Evolutionary conservation across 1,140 invertebrate species (phyloP).

Genomic region (Reticulitermes speratus): DNA sequence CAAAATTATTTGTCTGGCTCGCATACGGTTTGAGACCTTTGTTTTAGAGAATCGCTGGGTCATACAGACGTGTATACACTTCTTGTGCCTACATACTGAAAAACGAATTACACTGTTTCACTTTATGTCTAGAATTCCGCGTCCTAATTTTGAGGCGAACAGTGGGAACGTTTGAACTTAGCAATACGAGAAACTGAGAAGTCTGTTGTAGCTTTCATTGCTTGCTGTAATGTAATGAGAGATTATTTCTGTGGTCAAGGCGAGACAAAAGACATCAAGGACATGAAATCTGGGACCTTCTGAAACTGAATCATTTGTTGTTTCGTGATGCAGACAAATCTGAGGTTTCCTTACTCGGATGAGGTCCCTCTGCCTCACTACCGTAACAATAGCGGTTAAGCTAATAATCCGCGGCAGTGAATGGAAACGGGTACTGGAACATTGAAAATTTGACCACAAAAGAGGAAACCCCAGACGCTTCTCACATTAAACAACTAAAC

Average conservation of each 20-base stretch:
- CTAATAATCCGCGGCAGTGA: not conserved
- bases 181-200: no score
- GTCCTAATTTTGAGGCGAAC: no score
- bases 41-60: no score
- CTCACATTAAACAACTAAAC: not conserved
- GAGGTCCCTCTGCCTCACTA: not conserved
- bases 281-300: not conserved
- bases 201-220: no score
- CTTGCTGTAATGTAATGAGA: not conserved
- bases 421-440: not conserved
- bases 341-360: not conserved
- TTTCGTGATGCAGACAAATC: not conserved
- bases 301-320: not conserved
- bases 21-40: no score
- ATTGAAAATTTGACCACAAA: slow-evolving; percentile 19
- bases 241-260: not conserved
- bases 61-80: no score
- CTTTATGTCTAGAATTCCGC: no score
- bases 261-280: not conserved
- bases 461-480: not conserved
- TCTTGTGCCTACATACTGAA: no score
- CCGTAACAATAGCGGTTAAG: not conserved
- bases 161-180: no score
- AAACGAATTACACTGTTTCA: no score
- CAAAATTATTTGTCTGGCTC: no score